phyloP scores from a whole-genome alignment of 2,797 vertebrate species.

The Botia almorhae region DNA sequence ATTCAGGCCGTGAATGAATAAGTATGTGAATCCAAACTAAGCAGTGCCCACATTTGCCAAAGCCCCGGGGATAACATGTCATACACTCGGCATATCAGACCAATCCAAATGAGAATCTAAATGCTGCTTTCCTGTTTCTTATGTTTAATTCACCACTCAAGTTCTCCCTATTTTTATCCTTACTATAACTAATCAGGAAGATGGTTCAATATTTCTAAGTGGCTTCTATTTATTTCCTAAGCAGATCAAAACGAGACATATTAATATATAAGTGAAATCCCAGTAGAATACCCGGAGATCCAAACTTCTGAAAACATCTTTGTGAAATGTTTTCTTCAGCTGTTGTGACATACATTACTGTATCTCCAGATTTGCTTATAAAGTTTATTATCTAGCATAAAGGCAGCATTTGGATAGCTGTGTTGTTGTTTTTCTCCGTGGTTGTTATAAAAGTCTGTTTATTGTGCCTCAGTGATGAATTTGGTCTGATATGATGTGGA shows the following conservation, averaged over 20 bases:
- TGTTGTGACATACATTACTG: not conserved
- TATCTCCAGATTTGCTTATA: conserved; percentile 20
- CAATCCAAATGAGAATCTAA: conserved; percentile 27
- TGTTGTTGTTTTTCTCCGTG: not conserved
- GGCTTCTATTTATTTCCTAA: conserved; percentile 5
- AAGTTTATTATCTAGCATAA: conserved; percentile 19
- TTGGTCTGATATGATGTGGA: not conserved
- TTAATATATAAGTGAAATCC: conserved; percentile 16
- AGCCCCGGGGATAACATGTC: conserved; percentile 18
- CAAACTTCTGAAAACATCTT: not conserved
- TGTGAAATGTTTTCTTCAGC: conserved; percentile 1
- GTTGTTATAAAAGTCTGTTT: not conserved
- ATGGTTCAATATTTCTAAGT: conserved; percentile 26
- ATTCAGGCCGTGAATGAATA: conserved; percentile 27
- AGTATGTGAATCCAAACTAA: conserved; percentile 39
- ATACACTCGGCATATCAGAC: not conserved
- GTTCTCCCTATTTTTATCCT: not conserved
- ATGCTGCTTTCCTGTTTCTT: conserved; percentile 2
- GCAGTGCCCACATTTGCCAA: conserved; percentile 28
- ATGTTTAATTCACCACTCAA: not conserved
- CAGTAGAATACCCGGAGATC: conserved; percentile 6
- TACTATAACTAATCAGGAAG: conserved; percentile 23
- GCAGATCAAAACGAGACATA: not conserved
- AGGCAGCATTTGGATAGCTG: not conserved
- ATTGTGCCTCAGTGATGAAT: not conserved